Evolutionary conservation across 1,140 invertebrate genomes (phyloP), one percentile per base, ranked within the genome.

Genomic region (Apis laboriosa): DNA sequence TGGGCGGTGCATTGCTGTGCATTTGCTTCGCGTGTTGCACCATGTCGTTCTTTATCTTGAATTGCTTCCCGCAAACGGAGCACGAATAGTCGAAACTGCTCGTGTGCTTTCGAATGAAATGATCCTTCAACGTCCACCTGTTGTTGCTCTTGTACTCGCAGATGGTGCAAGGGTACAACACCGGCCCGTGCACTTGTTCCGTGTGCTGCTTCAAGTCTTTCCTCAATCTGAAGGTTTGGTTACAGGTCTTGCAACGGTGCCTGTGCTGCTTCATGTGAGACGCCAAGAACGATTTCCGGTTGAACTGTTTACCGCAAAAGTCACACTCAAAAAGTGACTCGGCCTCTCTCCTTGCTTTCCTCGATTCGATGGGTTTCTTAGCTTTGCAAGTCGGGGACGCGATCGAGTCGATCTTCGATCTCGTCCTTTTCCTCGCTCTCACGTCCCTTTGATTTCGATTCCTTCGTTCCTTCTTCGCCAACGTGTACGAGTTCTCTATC

Each of bases 101-200:
- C 15, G 91, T 90, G 80, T 93, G 92, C 56, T 86, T 79, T 0
- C 88, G 55, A 17, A 91, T 86, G 43, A 95, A 94, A 86, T 96
- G 96, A 15, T 95, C 95, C 68, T 95, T 93, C 9, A 96, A 84
- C 55, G 95, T 95, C 58, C 85, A 83, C 28, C 86, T 89, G 68
- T 89, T 90, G 34, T 93, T 94, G 72, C 94, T 95, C 86, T 95
- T 94, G 84, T 94, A 94, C 1, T 90, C 87, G 79, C 91, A 92
- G 21, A 89, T 79, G 19, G 61, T 84, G 77, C 90, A 92, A 17
- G 86, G 70, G 68, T 85, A 86, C 1, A 84, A 9, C 12, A 85
- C 84, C 28, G 72, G 79, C 1, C 84, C 78, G 60, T 89, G 91
- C 8, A 70, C 68, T 17, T 81, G 91, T 55, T 94, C 93, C 9